Base-by-base conservation (phyloP, 2,113 vertebrate genomes). In the Eclectus roratus region DNA sequence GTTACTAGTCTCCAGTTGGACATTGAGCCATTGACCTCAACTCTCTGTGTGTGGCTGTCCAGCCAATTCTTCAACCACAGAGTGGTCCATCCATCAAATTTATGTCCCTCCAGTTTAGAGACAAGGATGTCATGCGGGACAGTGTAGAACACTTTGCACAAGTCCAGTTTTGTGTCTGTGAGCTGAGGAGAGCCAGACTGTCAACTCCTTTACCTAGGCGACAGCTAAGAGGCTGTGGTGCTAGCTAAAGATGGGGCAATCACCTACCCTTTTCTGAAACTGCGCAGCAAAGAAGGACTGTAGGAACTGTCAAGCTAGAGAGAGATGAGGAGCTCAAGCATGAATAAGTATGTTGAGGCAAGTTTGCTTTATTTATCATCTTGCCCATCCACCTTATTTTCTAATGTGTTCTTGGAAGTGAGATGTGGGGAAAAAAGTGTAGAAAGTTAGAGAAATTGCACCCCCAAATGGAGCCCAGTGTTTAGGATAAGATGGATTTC, bases 301-400 rank as follows among this genome's bases (percentile, higher is more conserved):
- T 21, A 15, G 31, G 47, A 56, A 78, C 5, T 6, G 1, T 6
- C 47, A 33, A 39, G 23, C 2, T 46, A 24, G 28, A 52, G 13
- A 9, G 25, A 63, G 25, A 27, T 4, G 10, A 66, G 10, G 25
- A 84, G 24, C 11, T 49, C 37, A 56, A 37, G 19, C 10, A 18
- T 0, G 1, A 87, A 8, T 15, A 41, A 60, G 7, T 11, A 8
- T 6, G 2, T 11, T 6, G 31, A 73, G 41, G 58, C 10, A 37
- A 35, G 28, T 55, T 78, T 66, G 3, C 25, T 53, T 14, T 69
- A 1, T 61, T 33, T 74, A 8, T 31, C 10, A 8, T 24, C 10
- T 84, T 87, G 65, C 13, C 16, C 8, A 60, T 47, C 5, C 17
- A 63, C 2, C 6, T 70, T 3, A 29, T 71, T 93, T 91, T 71